Conservation (phyloP, 2,888 invertebrate species). For the Carpatolechia fugitivella region DNA sequence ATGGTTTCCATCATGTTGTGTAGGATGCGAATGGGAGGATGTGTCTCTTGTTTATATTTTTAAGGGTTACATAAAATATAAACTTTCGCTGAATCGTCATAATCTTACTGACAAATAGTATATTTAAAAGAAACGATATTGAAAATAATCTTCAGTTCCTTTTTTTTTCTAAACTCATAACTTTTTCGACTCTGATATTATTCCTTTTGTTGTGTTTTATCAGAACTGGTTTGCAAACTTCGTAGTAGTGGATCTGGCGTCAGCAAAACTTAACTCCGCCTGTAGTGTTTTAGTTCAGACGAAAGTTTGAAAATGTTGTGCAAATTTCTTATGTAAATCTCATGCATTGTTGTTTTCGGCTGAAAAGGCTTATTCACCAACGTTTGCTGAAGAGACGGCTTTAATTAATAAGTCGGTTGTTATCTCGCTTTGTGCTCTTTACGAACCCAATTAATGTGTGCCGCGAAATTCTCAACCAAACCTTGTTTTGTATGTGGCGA, state of each 20-base stretch:
- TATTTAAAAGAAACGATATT: too few species aligned
- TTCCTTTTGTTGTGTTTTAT: too few species aligned
- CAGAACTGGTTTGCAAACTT: too few species aligned
- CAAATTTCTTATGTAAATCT: conserved; percentile 38
- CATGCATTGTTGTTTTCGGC: conserved; percentile 30
- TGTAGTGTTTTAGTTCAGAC: conserved; percentile 27
- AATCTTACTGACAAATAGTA: too few species aligned
- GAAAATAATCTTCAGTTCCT: too few species aligned
- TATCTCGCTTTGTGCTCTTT: conserved; percentile 13
- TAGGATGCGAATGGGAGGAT: too few species aligned
- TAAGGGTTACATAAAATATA: too few species aligned
- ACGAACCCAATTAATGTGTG: conserved; percentile 7
- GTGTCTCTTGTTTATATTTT: too few species aligned
- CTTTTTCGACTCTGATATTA: too few species aligned
- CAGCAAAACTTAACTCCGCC: conserved; percentile 19
- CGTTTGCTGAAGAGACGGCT: conserved; percentile 6
- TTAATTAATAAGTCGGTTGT: conserved; percentile 7
- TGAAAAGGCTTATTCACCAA: conserved; percentile 20
- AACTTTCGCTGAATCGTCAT: too few species aligned
- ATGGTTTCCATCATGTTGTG: too few species aligned
- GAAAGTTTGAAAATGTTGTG: conserved; percentile 28
- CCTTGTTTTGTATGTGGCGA: neutral
- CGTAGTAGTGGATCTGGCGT: neutral
- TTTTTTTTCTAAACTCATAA: too few species aligned
- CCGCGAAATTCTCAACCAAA: neutral